Evolutionary conservation across 1,140 invertebrate species (phyloP).

Genomic region (Drosophila nigrodunni): DNA sequence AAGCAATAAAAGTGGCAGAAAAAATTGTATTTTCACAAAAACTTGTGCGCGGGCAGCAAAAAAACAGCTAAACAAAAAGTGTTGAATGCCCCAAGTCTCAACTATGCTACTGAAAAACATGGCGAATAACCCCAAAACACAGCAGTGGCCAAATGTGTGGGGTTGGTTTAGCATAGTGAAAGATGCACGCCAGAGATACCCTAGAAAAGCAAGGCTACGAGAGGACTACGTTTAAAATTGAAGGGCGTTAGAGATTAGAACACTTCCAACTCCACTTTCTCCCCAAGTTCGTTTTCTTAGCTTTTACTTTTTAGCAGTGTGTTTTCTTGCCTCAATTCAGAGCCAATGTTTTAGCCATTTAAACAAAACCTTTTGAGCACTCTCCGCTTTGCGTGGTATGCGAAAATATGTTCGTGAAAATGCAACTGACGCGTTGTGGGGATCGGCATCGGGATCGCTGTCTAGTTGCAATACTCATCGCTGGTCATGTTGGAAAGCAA

Average conservation of each 20-base stretch:
- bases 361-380: neutral
- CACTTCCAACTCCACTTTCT: no score
- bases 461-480: conserved; percentile 18
- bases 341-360: neutral
- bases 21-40: conserved; percentile 49
- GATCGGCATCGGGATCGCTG: conserved; percentile 18
- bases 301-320: no score
- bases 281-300: no score
- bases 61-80: conserved; percentile 51
- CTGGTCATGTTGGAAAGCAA: conserved; percentile 17
- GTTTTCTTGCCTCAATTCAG: neutral
- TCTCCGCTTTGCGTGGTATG: conserved; percentile 1
- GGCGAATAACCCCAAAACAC: conserved; percentile 24
- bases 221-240: neutral
- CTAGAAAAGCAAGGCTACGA: neutral
- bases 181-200: conserved; percentile 1
- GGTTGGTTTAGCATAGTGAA: no score
- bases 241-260: no score
- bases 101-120: conserved; percentile 23
- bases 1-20: conserved; percentile 64
- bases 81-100: conserved; percentile 35
- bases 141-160: conserved; percentile 1
- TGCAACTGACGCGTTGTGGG: conserved; percentile 26
- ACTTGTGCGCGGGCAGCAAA: conserved; percentile 42
- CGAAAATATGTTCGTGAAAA: conserved; percentile 30